A percentile compares a stretch with the other conserved stretches of the same genome.
phyloP scores from a whole-genome alignment of 2,888 invertebrate species.

The Plebejus argus region DNA sequence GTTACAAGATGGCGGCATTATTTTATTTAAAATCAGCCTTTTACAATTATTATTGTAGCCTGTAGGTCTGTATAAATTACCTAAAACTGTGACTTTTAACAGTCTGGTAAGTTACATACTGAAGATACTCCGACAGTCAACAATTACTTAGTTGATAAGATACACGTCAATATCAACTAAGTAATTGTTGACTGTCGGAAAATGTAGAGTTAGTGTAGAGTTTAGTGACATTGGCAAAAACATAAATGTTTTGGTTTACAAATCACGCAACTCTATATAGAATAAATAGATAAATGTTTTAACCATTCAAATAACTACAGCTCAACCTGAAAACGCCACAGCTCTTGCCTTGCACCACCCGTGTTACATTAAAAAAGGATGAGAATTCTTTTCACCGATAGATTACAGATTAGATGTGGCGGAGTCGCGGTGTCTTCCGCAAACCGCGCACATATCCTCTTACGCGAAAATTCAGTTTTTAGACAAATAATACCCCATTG shows the following conservation, averaged over 20 bases:
- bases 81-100: too few relatives aligned
- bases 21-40: too few relatives aligned
- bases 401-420: conserved; percentile 77
- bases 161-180: too few relatives aligned
- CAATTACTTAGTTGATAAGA: too few relatives aligned
- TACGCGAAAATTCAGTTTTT: conserved; percentile 42
- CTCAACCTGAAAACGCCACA: neutral
- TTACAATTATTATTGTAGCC: too few relatives aligned
- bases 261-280: too few relatives aligned
- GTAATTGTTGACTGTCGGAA: neutral
- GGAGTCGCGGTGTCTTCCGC: conserved; percentile 70
- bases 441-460: conserved; percentile 55
- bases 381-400: conserved; percentile 71
- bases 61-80: too few relatives aligned
- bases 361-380: conserved; percentile 65
- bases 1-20: too few relatives aligned
- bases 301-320: neutral
- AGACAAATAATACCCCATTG: conserved; percentile 4
- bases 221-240: neutral
- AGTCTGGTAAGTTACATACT: too few relatives aligned
- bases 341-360: conserved; percentile 49
- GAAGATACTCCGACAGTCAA: too few relatives aligned
- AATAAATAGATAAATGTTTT: neutral
- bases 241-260: too few relatives aligned
- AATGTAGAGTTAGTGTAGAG: neutral